These are phyloP conservation scores for Cisticola juncidis DNA, from an alignment of 2,113 vertebrate genomes.

Conservation along the genomic window DNA sequence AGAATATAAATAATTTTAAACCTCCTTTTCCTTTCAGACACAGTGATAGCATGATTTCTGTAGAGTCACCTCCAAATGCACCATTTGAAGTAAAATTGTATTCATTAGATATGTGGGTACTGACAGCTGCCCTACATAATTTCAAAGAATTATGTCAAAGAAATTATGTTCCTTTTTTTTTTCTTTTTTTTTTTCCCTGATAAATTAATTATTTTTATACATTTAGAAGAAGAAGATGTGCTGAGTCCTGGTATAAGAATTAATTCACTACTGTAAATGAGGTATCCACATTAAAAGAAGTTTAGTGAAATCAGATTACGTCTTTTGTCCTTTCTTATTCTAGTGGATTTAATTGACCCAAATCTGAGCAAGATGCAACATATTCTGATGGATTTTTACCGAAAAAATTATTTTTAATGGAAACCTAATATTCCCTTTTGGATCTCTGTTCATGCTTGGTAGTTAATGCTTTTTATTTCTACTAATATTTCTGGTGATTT, in stretches of 20 bases:
- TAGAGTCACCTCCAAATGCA: background rate
- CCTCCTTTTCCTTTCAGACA: background rate
- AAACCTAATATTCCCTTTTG: background rate
- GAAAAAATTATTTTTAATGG: background rate
- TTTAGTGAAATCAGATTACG: background rate
- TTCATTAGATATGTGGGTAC: background rate
- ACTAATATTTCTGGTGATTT: background rate
- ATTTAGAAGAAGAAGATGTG: background rate
- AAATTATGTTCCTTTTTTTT: background rate
- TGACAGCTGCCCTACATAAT: background rate
- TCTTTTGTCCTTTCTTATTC: background rate
- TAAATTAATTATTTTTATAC: background rate
- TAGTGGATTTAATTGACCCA: background rate
- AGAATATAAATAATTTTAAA: background rate
- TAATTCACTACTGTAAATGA: background rate
- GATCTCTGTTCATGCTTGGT: background rate
- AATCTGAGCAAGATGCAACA: background rate
- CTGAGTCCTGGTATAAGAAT: background rate
- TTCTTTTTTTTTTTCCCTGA: background rate
- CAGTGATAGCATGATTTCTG: background rate
- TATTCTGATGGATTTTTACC: background rate
- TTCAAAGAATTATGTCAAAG: background rate
- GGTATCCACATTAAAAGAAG: background rate
- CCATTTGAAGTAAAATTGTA: background rate
- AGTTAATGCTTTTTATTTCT: background rate